Base-by-base conservation (phyloP, 2,888 invertebrate species). In the Pollenia labialis region DNA sequence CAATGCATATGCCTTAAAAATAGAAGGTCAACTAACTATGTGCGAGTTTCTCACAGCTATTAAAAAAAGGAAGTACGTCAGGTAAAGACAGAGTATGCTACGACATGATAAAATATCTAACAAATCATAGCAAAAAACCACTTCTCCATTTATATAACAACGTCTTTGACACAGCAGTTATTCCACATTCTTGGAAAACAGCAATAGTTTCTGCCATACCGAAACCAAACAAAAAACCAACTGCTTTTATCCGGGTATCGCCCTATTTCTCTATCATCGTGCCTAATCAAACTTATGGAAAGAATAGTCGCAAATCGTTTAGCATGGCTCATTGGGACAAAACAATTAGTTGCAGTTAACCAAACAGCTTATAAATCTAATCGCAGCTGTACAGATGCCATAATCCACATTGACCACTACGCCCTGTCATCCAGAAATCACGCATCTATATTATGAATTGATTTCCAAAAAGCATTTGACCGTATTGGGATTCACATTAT, bases 381-480 rank as follows among this genome's bases (percentile, higher is more conserved):
- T 44, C 16, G 18, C 11, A 44, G 68, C 3, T 69, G 68, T 7
- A 10, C 52, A 40, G 71, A 71, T 56, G 71, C 11, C 1, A 14
- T 56, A 42, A n/a, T 79, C 0, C 40, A 69, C 16, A 58, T 69
- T 16, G 69, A 79, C 18, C 12, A 56, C 16, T 68, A 68, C 42
- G n/a, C 16, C 2, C 64, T 75, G 1, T 76, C 64, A 16, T 48
- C 56, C 4, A 64, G 46, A 48, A 74, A 66, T 12, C 72, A 74
- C 60, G 48, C 62, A 42, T 74, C 64, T 11, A 66, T 81, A 14
- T 50, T 85, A 32, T 58, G 80, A 2, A 84, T 88, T 11, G 85
- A 87, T 52, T 87, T 88, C 46, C 75, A 83, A 16, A 89, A 85
- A 66, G 84, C 82, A 9, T 86, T 88, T 48, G 88, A 89, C 12